These are phyloP conservation scores for Hemicrepidius hirtus DNA, from an alignment of 2,888 invertebrate genomes.

Conservation along the genomic window DNA sequence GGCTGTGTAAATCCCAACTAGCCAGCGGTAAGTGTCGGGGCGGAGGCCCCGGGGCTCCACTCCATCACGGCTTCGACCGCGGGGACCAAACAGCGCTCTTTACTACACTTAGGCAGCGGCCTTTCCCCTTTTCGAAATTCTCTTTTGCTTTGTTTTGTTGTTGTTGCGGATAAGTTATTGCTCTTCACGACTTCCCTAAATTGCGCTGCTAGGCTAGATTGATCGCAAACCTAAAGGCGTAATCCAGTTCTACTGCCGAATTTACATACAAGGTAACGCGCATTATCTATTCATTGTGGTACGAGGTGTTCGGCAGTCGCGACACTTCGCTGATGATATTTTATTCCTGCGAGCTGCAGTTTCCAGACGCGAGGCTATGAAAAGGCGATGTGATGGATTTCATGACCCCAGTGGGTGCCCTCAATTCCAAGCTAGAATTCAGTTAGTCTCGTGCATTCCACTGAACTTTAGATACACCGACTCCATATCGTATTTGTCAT, in stretches of 20 bases:
- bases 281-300: constrained; percentile 67
- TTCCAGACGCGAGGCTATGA: constrained; percentile 65
- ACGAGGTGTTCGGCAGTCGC: constrained; percentile 59
- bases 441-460: constrained; percentile 62
- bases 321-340: constrained; percentile 66
- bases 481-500: constrained; percentile 43
- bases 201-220: constrained; percentile 54
- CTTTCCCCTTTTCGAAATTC: constrained; percentile 56
- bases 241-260: constrained; percentile 45
- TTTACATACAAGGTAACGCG: constrained; percentile 61
- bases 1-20: constrained; percentile 67
- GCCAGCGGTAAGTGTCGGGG: constrained; percentile 65
- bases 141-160: constrained; percentile 54
- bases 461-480: constrained; percentile 40
- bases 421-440: constrained; percentile 69
- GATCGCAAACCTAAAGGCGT: constrained; percentile 48
- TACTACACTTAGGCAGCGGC: constrained; percentile 55
- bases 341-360: constrained; percentile 61
- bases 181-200: constrained; percentile 57
- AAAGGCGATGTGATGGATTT: constrained; percentile 71
- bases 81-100: constrained; percentile 60
- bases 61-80: constrained; percentile 65
- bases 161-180: constrained; percentile 59
- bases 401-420: constrained; percentile 69
- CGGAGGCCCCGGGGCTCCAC: constrained; percentile 65